Conservation (phyloP, 2,113 vertebrate genomes). For the Aptenodytes forsteri region DNA sequence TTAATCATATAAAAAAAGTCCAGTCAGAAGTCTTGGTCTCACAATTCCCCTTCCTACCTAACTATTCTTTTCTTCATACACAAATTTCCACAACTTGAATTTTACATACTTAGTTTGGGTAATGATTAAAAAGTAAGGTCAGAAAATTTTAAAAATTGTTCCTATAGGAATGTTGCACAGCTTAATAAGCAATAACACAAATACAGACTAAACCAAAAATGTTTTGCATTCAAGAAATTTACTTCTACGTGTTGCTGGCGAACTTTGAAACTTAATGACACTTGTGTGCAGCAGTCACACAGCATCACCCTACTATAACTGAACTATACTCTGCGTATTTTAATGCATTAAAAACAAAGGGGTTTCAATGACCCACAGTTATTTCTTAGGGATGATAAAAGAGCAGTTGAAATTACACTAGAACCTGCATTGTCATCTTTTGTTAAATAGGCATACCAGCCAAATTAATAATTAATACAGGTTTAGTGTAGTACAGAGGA, state of each 20-base stretch:
- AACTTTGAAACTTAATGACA: background rate
- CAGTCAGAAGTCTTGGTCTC: background rate
- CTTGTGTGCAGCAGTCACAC: background rate
- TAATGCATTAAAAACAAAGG: background rate
- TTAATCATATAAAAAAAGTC: background rate
- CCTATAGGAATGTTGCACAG: background rate
- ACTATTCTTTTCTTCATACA: background rate
- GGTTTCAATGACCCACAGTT: background rate
- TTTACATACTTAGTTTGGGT: background rate
- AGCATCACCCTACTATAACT: background rate
- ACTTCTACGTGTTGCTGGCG: background rate
- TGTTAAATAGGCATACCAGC: background rate
- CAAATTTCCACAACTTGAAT: background rate
- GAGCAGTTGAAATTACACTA: background rate
- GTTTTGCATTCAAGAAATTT: background rate
- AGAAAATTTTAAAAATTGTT: background rate
- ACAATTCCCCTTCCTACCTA: background rate
- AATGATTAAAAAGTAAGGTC: background rate
- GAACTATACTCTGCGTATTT: background rate
- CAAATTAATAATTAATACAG: background rate
- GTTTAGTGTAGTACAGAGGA: background rate
- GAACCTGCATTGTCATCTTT: background rate
- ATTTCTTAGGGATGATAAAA: background rate
- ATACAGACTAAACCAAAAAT: background rate
- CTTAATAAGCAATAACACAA: background rate